Conservation (phyloP, 2,113 vertebrate species). For the Paratilapia polleni region DNA sequence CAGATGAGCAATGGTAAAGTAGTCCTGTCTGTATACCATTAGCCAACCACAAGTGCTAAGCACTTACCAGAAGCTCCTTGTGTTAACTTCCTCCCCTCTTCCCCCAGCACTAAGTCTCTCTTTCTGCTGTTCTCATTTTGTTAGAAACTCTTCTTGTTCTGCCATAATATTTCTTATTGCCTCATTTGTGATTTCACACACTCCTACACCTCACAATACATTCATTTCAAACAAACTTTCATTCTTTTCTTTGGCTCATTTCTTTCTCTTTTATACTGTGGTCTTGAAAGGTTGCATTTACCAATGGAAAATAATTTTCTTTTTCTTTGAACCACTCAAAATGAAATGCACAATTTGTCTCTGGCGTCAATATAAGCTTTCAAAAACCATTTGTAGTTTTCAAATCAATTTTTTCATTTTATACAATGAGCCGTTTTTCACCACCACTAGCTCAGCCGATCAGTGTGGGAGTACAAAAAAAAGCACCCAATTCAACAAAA, state of each 20-base stretch:
- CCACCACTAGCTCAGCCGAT: constrained; percentile 6
- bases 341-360: constrained; percentile 32
- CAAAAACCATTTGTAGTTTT: constrained; percentile 44
- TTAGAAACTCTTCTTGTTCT: constrained; percentile 23
- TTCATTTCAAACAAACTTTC: neutral
- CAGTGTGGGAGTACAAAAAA: constrained; percentile 32
- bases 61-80: constrained; percentile 69
- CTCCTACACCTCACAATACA: neutral
- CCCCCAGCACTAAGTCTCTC: neutral
- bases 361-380: constrained; percentile 22
- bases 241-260: constrained; percentile 27
- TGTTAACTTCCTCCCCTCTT: constrained; percentile 54
- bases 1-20: constrained; percentile 57
- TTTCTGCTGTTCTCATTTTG: constrained; percentile 1
- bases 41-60: constrained; percentile 67
- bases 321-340: constrained; percentile 29
- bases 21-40: constrained; percentile 62
- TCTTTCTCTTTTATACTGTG: neutral
- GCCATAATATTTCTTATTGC: constrained; percentile 12
- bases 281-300: constrained; percentile 29
- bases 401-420: constrained; percentile 26
- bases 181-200: constrained; percentile 23
- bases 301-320: constrained; percentile 23
- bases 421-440: constrained; percentile 16
- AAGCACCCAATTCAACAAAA: constrained; percentile 19